Conservation (phyloP, 1,140 invertebrate genomes). For the Leptinotarsa lineolata region DNA sequence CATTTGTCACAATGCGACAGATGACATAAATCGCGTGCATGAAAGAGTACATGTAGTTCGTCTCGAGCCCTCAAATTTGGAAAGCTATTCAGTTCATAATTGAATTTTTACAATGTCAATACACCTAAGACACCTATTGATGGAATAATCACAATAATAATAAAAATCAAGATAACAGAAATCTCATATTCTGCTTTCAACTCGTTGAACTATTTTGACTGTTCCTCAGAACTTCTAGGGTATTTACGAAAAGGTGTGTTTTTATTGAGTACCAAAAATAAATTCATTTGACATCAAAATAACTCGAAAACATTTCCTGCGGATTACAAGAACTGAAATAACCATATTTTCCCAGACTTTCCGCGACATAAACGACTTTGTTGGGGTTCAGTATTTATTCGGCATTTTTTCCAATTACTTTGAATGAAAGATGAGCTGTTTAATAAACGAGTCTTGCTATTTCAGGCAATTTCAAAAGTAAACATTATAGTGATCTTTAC, state of each 20-base stretch:
- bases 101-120: too few species aligned
- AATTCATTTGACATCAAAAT: neutral
- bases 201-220: too few species aligned
- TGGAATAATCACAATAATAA: too few species aligned
- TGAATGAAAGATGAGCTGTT: conserved; percentile 6
- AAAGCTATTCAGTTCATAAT: too few species aligned
- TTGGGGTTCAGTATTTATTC: neutral
- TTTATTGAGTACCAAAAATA: neutral
- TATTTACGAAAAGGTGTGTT: neutral
- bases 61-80: too few species aligned
- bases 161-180: too few species aligned
- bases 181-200: too few species aligned
- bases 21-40: too few species aligned
- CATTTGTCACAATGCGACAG: too few species aligned
- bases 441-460: neutral
- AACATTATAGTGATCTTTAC: conserved; percentile 4
- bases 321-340: conserved; percentile 15
- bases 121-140: too few species aligned
- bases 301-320: neutral
- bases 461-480: conserved; percentile 7
- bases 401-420: conserved; percentile 2
- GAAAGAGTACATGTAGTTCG: too few species aligned
- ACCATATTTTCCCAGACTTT: conserved; percentile 10
- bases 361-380: conserved; percentile 10
- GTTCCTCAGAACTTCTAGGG: too few species aligned